Conservation (phyloP, 53 echinoderm and acorn worm genomes). For the Mesocentrotus franciscanus region DNA sequence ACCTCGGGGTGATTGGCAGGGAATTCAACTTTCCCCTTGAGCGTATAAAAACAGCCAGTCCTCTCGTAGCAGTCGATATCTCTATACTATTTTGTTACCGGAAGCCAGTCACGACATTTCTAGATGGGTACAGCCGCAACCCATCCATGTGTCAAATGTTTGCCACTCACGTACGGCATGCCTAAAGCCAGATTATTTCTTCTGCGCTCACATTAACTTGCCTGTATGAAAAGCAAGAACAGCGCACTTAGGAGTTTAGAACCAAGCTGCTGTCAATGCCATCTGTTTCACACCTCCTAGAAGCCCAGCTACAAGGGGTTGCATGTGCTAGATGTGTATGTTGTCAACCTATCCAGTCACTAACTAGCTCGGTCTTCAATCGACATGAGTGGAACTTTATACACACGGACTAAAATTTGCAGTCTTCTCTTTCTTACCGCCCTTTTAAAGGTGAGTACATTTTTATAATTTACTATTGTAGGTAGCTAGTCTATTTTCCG, state of each 20-base stretch:
- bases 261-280: background rate
- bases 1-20: too few relatives aligned
- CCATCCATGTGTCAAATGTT: background rate
- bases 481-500: too few relatives aligned
- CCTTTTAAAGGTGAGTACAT: background rate
- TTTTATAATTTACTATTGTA: background rate
- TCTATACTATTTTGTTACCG: constrained; percentile 2
- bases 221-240: too few relatives aligned
- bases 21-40: too few relatives aligned
- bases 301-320: background rate
- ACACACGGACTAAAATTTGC: background rate
- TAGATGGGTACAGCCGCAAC: background rate
- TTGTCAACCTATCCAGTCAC: background rate
- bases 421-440: background rate
- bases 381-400: background rate
- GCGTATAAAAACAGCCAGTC: too few relatives aligned
- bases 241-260: too few relatives aligned
- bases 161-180: background rate
- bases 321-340: background rate
- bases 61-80: too few relatives aligned
- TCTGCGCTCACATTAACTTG: background rate
- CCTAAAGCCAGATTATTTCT: background rate
- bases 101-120: constrained; percentile 2
- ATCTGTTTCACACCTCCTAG: background rate
- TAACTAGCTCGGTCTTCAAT: too few relatives aligned